Evolutionary conservation across 2,797 vertebrate genomes (phyloP).

Genomic region (Chelon labrosus): DNA sequence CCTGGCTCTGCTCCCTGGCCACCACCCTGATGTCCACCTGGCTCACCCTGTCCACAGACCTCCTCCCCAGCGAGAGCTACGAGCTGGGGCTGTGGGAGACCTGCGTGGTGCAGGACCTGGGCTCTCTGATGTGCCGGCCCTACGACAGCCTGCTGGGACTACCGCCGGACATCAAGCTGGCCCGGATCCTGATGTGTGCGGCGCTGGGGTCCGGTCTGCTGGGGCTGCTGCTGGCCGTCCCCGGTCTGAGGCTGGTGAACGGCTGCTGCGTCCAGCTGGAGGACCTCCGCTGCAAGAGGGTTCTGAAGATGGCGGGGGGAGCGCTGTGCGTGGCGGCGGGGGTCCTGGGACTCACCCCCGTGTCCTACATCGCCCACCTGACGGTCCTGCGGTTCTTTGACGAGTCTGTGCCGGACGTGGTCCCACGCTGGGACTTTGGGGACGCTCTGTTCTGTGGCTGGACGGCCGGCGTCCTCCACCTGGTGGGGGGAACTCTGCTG

Average conservation of each 20-base stretch:
- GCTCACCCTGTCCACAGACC: constrained; percentile 77
- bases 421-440: constrained; percentile 80
- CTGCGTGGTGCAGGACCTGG: constrained; percentile 74
- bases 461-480: constrained; percentile 72
- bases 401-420: constrained; percentile 60
- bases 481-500: constrained; percentile 75
- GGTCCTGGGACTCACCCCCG: constrained; percentile 68
- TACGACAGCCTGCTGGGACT: constrained; percentile 69
- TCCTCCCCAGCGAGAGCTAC: constrained; percentile 78
- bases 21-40: constrained; percentile 79
- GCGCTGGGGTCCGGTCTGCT: constrained; percentile 60
- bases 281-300: constrained; percentile 63
- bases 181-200: constrained; percentile 68
- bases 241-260: constrained; percentile 71
- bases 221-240: constrained; percentile 64
- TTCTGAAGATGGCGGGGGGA: constrained; percentile 55
- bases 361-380: constrained; percentile 76
- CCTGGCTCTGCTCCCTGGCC: constrained; percentile 77
- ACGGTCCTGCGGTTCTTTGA: constrained; percentile 76
- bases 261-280: constrained; percentile 57
- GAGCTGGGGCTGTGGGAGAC: constrained; percentile 81
- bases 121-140: constrained; percentile 65
- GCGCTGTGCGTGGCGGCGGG: constrained; percentile 60
- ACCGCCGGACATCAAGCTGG: constrained; percentile 72
- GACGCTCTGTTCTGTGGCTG: constrained; percentile 81